Evolutionary conservation across 2,888 invertebrate species (phyloP).

Genomic region (Chromoteleia sp.): DNA sequence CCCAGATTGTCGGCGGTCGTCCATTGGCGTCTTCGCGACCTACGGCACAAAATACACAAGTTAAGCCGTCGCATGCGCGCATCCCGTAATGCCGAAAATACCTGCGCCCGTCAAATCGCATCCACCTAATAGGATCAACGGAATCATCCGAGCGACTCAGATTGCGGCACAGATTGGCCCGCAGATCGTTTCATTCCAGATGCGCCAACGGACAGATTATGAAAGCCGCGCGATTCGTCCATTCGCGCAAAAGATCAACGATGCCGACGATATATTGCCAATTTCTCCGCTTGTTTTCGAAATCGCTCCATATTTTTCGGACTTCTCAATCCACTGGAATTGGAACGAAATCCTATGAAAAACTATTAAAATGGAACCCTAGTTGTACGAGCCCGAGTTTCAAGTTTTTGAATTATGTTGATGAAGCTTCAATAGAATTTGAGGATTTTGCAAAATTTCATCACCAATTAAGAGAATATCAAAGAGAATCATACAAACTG

Average conservation of each 20-base stretch:
- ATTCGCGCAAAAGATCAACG: slow-evolving; percentile 58
- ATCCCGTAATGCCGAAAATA: slow-evolving; percentile 71
- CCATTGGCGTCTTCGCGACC: slow-evolving; percentile 50
- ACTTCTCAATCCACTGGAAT: neutral
- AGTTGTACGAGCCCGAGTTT: too few species aligned
- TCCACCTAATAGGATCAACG: slow-evolving; percentile 82
- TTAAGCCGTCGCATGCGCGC: slow-evolving; percentile 62
- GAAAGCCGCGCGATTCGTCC: slow-evolving; percentile 70
- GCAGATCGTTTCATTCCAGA: slow-evolving; percentile 79
- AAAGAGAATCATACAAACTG: too few species aligned
- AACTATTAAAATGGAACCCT: neutral
- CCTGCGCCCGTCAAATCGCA: slow-evolving; percentile 77
- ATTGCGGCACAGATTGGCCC: slow-evolving; percentile 80
- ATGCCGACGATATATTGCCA: slow-evolving; percentile 61
- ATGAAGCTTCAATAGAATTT: too few species aligned
- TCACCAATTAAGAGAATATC: too few species aligned
- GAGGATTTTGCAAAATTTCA: too few species aligned
- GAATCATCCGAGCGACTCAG: slow-evolving; percentile 80
- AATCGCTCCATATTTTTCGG: neutral
- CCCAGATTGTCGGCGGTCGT: neutral
- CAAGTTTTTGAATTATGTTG: too few species aligned
- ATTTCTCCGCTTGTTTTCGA: slow-evolving; percentile 49
- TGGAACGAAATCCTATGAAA: neutral
- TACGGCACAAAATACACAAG: slow-evolving; percentile 51
- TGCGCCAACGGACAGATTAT: slow-evolving; percentile 81